These are phyloP conservation scores for Acropternis orthonyx DNA, from an alignment of 2,797 vertebrate genomes.

Conservation along the genomic window DNA sequence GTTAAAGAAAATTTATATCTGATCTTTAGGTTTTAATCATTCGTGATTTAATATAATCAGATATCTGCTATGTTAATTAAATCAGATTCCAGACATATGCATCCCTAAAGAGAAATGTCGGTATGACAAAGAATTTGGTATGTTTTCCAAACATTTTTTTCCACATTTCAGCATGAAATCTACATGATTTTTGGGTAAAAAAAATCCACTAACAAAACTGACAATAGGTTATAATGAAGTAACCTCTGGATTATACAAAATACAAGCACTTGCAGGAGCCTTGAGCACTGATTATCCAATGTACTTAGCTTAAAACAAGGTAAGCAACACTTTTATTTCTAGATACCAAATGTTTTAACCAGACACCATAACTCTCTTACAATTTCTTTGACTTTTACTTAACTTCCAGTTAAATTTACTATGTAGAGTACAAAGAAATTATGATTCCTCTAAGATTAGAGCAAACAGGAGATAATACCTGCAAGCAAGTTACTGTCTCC, in stretches of 20 bases:
- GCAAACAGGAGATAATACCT: not conserved
- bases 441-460: not conserved
- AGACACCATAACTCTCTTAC: not conserved
- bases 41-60: constrained; percentile 1
- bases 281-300: not conserved
- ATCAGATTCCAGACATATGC: not conserved
- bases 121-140: not conserved
- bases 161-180: not conserved
- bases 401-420: not conserved
- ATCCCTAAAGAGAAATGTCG: not conserved
- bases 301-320: not conserved
- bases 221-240: not conserved
- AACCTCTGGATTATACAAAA: not conserved
- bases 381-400: constrained; percentile 28
- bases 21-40: not conserved
- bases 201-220: not conserved
- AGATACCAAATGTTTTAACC: not conserved
- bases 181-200: not conserved
- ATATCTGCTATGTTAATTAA: not conserved
- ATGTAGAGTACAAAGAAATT: not conserved
- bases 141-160: not conserved
- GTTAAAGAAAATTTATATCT: not conserved
- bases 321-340: not conserved
- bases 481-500: not conserved
- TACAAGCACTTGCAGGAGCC: not conserved